Base-by-base conservation (phyloP, 1,140 invertebrate genomes). In the Trichonephila clavipes region DNA sequence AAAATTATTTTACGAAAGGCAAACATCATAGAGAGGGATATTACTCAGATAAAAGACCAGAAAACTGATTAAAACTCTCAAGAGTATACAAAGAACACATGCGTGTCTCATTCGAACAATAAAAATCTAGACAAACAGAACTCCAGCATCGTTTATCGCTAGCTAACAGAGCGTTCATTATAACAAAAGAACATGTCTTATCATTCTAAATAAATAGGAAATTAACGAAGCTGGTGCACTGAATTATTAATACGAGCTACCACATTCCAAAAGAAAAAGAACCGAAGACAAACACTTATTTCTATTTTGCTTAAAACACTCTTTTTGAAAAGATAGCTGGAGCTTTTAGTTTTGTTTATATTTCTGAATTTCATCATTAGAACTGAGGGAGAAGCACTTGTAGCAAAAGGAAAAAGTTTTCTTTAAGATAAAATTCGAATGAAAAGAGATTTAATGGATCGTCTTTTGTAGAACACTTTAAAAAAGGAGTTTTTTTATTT, bases 161-260 rank as follows among this genome's bases (percentile, higher is more conserved):
- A 18, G 28, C 18, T 18, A 77, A 18, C 69, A 77, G 69, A 34
- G 34, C 28, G 28, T 28, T 77, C 69, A 28, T 77, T 77, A 34
- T 77, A 40, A 77, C 69, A 77, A 77, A 77, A 77, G 69, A 77
- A 77, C 14, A 77, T 34, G 69, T 77, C 69, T 77, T 77, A 77
- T 77, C 28, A 77, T 24, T 18, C 16, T 34, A 77, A 77, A 77
- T 77, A 77, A 77, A 77, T 77, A 77, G 69, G 69, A 77, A 40
- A 77, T 77, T 77, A 77, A 77, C 69, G 69, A 77, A 77, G 14
- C 69, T 28, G 12, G 24, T 28, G 28, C 69, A 28, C 28, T 77
- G 69, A 77, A 77, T 34, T 77, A 77, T 77, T 77, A 77, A 77
- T 77, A 34, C 28, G 16, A 34, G 24, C 5, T 28, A 28, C 69